A percentile compares a stretch with the other conserved stretches of the same genome.
phyloP scores from a whole-genome alignment of 2,888 invertebrate species.

The Diaperis boleti region DNA sequence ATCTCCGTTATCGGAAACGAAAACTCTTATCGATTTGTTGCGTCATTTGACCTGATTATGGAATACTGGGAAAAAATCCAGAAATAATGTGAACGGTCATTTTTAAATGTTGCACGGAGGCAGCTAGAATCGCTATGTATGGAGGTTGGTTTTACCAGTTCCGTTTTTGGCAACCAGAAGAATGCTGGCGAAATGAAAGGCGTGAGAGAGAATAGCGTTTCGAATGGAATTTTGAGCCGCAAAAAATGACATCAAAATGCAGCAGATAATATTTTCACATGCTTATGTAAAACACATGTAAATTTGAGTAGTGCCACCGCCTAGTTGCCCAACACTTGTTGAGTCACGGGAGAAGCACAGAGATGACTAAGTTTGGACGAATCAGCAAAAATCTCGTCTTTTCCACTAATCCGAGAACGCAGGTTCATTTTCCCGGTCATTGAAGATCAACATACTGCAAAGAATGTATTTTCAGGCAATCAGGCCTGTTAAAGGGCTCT shows the following conservation, averaged over 20 bases:
- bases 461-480: background rate
- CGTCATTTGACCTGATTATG: slow-evolving; percentile 17
- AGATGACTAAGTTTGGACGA: slow-evolving; percentile 11
- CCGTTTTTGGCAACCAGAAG: slow-evolving; percentile 21
- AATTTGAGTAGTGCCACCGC: slow-evolving; percentile 4
- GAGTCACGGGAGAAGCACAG: slow-evolving; percentile 17
- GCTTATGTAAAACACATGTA: slow-evolving; percentile 21
- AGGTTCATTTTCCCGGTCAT: no score
- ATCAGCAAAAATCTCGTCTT: background rate
- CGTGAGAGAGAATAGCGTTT: background rate
- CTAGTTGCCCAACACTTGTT: slow-evolving; percentile 23
- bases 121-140: slow-evolving; percentile 11
- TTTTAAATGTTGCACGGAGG: background rate
- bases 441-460: no score
- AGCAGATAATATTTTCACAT: no score
- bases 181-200: slow-evolving; percentile 12
- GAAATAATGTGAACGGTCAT: background rate
- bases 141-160: slow-evolving; percentile 24
- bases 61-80: background rate
- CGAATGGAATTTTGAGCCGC: background rate
- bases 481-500: slow-evolving; percentile 2
- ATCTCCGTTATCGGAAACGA: background rate
- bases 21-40: slow-evolving; percentile 5
- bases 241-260: no score
- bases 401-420: no score